Conservation (phyloP, 2,113 vertebrate species). For the Hemiprocne comata region DNA sequence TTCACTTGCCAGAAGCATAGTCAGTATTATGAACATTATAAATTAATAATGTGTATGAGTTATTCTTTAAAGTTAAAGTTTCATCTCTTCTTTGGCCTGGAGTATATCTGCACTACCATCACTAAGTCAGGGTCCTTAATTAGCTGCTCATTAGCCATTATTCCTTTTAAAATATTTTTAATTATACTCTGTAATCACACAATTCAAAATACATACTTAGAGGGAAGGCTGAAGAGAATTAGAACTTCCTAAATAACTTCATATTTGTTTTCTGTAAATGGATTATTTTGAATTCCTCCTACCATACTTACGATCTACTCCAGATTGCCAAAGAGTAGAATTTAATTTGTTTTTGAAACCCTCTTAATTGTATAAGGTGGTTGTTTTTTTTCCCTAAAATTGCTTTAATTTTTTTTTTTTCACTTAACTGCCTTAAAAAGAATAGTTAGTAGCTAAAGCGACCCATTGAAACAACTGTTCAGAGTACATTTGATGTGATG, state of each 20-base stretch:
- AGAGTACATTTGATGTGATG: conserved; percentile 46
- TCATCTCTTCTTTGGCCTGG: neutral
- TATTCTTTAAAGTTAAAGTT: neutral
- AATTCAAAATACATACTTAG: neutral
- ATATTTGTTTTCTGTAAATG: neutral
- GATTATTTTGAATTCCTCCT: neutral
- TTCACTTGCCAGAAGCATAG: neutral
- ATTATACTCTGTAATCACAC: neutral
- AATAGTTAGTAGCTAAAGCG: neutral
- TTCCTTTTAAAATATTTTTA: neutral
- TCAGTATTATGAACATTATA: neutral
- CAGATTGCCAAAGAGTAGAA: neutral
- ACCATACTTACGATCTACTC: neutral
- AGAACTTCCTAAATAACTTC: neutral
- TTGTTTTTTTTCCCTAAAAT: neutral
- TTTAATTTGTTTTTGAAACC: neutral
- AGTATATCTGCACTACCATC: neutral
- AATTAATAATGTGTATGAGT: neutral
- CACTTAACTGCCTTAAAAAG: neutral
- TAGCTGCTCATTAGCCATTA: neutral
- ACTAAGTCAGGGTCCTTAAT: neutral
- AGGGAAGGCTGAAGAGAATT: neutral
- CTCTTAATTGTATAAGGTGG: neutral
- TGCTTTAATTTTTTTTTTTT: neutral
- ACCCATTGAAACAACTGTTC: conserved; percentile 35